phyloP scores from a whole-genome alignment of 2,113 vertebrate genomes.

The Rhea americana region DNA sequence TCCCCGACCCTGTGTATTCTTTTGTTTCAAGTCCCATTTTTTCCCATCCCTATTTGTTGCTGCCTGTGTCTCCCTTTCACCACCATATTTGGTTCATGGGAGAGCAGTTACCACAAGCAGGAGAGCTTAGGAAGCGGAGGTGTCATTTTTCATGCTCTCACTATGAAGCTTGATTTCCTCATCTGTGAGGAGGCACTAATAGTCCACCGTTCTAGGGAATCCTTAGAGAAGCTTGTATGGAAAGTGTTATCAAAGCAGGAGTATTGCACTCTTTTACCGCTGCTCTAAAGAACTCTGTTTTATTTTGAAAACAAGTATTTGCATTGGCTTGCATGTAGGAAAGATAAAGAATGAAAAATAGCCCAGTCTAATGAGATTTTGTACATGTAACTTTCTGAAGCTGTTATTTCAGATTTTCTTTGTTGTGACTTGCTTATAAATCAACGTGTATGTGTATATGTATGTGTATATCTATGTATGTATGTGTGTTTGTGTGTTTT shows the following conservation, averaged over 20 bases:
- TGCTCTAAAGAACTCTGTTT: not conserved
- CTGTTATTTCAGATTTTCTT: not conserved
- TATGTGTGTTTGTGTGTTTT: not conserved
- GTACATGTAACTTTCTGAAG: not conserved
- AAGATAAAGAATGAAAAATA: not conserved
- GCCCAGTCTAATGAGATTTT: not conserved
- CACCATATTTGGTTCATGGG: fast-evolving
- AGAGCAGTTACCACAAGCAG: not conserved
- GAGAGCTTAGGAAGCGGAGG: not conserved
- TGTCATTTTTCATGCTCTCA: not conserved
- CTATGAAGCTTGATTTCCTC: not conserved
- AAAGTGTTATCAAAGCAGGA: not conserved
- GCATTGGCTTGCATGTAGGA: not conserved
- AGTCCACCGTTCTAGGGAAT: not conserved
- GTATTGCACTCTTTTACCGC: not conserved
- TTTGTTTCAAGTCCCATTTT: not conserved
- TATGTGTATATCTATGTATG: no score
- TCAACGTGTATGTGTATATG: not conserved
- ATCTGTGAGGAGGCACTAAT: not conserved
- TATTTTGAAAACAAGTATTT: not conserved
- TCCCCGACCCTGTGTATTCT: not conserved
- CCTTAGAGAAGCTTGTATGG: not conserved
- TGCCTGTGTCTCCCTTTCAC: not conserved
- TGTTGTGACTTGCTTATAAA: not conserved
- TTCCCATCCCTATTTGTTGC: not conserved